Evolutionary conservation across 2,888 invertebrate genomes (phyloP).

Genomic region (Epsilonema sp.): DNA sequence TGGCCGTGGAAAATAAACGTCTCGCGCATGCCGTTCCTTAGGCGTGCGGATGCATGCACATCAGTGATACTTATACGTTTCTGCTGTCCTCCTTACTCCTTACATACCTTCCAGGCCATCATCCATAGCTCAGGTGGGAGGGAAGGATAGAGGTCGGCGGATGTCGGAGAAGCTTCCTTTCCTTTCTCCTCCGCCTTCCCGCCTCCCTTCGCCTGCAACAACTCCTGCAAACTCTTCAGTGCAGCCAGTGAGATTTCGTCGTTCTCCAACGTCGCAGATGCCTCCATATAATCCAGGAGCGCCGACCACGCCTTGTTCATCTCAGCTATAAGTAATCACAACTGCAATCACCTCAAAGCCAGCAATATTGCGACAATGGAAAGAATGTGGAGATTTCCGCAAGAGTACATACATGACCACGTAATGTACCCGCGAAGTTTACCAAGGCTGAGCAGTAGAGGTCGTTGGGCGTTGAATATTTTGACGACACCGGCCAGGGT

Average conservation of each 20-base stretch:
- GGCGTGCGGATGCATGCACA: too few relatives aligned
- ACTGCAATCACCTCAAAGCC: too few relatives aligned
- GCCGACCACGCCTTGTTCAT: conserved; percentile 82
- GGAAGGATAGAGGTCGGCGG: conserved; percentile 11
- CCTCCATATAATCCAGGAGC: conserved; percentile 75
- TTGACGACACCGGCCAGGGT: conserved; percentile 30
- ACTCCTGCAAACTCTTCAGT: conserved; percentile 86
- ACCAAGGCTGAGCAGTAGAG: conserved; percentile 13
- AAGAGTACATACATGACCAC: too few relatives aligned
- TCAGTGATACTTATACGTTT: too few relatives aligned
- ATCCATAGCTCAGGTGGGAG: conserved; percentile 20
- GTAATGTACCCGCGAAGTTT: too few relatives aligned
- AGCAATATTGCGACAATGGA: too few relatives aligned
- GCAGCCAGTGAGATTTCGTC: conserved; percentile 81
- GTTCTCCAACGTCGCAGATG: conserved; percentile 70
- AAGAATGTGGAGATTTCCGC: too few relatives aligned
- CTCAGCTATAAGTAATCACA: conserved; percentile 42
- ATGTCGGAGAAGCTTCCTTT: not conserved
- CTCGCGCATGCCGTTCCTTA: too few relatives aligned
- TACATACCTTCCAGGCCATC: conserved; percentile 18
- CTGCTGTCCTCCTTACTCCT: too few relatives aligned
- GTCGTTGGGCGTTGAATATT: conserved; percentile 23
- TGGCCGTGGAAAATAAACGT: too few relatives aligned
- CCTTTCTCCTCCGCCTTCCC: not conserved
- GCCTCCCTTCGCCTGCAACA: conserved; percentile 37